A percentile compares a stretch with the other conserved stretches of the same genome.
Conservation (phyloP, 1,140 invertebrate genomes). For the Linepithema humile region DNA sequence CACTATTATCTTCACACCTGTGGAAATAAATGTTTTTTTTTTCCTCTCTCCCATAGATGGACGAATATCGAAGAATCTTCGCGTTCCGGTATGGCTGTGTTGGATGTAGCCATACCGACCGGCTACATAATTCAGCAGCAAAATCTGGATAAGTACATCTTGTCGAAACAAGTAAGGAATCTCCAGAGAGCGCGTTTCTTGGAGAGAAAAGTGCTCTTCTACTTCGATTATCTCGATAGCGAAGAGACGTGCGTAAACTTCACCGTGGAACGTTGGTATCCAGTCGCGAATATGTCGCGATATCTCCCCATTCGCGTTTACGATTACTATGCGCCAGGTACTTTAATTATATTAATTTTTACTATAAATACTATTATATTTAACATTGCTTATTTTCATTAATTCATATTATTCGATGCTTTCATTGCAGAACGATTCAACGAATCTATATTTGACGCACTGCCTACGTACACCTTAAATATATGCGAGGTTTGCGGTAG, state of each 20-base stretch:
- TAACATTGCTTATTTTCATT: background rate
- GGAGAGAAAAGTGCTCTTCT: conserved; percentile 94
- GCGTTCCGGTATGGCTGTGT: conserved; percentile 95
- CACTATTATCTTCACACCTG: background rate
- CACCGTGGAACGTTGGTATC: conserved; percentile 96
- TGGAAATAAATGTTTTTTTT: conserved; percentile 50
- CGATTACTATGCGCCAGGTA: conserved; percentile 98
- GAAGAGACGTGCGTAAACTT: conserved; percentile 96
- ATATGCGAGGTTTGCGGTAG: conserved; percentile 99
- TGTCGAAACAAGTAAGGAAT: conserved; percentile 89
- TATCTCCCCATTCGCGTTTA: conserved; percentile 96
- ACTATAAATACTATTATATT: no score
- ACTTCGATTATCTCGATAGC: conserved; percentile 95
- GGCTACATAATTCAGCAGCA: conserved; percentile 97
- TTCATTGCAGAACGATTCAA: conserved; percentile 95
- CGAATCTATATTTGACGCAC: conserved; percentile 95
- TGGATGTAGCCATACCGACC: conserved; percentile 96
- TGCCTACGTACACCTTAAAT: conserved; percentile 94
- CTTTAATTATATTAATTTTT: conserved; percentile 62
- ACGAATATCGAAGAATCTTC: conserved; percentile 90
- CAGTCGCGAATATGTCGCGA: conserved; percentile 98
- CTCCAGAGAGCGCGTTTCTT: conserved; percentile 93
- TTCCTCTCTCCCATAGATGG: conserved; percentile 87
- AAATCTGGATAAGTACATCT: conserved; percentile 93
- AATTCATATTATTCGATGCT: conserved; percentile 33